A percentile compares a stretch with the other conserved stretches of the same genome.
Conservation (phyloP, 2,797 vertebrate genomes). For the Zenarchopterus dispar region DNA sequence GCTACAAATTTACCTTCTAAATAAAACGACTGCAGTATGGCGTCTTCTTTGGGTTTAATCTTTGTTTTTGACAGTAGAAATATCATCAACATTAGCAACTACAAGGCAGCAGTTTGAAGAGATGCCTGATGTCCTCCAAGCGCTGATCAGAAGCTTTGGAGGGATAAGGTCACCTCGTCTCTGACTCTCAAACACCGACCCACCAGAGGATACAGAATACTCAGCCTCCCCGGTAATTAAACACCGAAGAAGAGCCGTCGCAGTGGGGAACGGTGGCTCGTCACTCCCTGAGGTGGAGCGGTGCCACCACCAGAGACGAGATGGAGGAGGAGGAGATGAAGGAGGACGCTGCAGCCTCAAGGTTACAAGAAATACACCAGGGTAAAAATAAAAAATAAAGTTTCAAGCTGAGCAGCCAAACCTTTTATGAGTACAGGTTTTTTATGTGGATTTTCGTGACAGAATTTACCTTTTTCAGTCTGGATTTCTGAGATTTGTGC, state of each 20-base stretch:
- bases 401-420: no score
- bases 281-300: conserved; percentile 63
- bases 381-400: no score
- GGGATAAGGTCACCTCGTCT: conserved; percentile 50
- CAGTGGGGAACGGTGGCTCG: conserved; percentile 50
- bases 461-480: no score
- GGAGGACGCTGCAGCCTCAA: conserved; percentile 52
- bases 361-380: conserved; percentile 32
- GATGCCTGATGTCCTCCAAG: background rate
- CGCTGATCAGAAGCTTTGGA: background rate
- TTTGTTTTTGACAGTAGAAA: no score
- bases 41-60: no score
- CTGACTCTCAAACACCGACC: conserved; percentile 36
- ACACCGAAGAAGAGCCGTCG: conserved; percentile 62
- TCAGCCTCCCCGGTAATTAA: conserved; percentile 82
- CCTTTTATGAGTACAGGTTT: no score
- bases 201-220: conserved; percentile 53
- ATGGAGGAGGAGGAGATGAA: conserved; percentile 54
- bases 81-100: no score
- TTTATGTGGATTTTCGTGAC: no score
- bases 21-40: no score
- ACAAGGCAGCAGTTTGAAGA: background rate
- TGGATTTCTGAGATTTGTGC: no score
- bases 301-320: conserved; percentile 57
- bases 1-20: no score